Base-by-base conservation (phyloP, 2,888 invertebrate species). In the Perizoma affinitatum region DNA sequence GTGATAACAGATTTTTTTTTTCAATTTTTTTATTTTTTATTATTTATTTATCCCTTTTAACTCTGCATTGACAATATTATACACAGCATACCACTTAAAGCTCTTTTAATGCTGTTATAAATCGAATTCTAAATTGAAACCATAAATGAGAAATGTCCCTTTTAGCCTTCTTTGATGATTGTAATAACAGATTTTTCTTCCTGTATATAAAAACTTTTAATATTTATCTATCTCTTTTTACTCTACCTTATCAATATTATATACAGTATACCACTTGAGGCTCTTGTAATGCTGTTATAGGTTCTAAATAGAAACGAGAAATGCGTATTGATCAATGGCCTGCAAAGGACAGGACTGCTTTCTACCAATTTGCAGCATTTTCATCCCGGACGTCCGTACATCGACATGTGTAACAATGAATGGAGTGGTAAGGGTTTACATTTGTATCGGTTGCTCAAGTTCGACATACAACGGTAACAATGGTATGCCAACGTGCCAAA, bases 391-490 rank as follows among this genome's bases (percentile, higher is more conserved):
- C 50, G 40, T 59, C 50, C 40, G 11, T 36, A 54, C 45, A 46
- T 6, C 43, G 50, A 50, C 47, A 49, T 10, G 44, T 51, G 22
- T 45, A 48, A 40, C 35, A 36, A 54, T 10, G 7, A 33, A 22
- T 42, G n/a, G 42, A 54, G 7, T 49, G 51, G 45, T 47, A 55
- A 63, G 35, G 35, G 42, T 56, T 57, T 43, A 54, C 52, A 57
- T 63, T 60, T 63, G 55, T 43, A 45, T 54, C 67, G 72, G 75
- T 78, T 78, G 72, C 66, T 72, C 74, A 79, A 79, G 82, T 80
- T 84, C 82, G 82, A 80, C 77, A 73, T 72, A 68, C 58, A 76
- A 72, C 71, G 57, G 67, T 71, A 70, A 73, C 72, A 78, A 77
- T 78, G 69, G 69, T 69, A 68, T 63, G 53, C 48, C 22, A 44